Percentiles rank a stretch among this genome's conserved stretches.
phyloP scores from a whole-genome alignment of 1,140 invertebrate species.

The Panagrolaimus sp. region DNA sequence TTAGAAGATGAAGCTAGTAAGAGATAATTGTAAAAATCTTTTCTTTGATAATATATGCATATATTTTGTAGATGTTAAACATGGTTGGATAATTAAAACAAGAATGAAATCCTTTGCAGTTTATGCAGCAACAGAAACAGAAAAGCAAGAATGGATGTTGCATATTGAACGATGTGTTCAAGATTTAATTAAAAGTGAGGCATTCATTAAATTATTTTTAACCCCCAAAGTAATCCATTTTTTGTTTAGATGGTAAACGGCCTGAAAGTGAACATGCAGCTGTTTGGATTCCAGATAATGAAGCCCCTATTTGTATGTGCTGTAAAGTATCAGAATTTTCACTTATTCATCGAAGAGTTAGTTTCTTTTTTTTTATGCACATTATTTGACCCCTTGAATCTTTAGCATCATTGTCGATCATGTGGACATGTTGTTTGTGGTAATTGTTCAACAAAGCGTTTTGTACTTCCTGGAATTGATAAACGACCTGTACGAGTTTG shows the following conservation, averaged over 20 bases:
- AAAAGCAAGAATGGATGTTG: conserved; percentile 98
- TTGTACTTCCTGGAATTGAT: conserved; percentile 70
- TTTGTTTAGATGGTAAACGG: conserved; percentile 75
- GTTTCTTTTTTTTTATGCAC: conserved; percentile 19
- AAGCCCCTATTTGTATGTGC: conserved; percentile 89
- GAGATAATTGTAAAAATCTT: conserved; percentile 1
- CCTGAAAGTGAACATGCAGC: conserved; percentile 84
- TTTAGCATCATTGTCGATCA: conserved; percentile 91
- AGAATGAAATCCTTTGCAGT: conserved; percentile 97
- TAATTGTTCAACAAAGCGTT: conserved; percentile 84
- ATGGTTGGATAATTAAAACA: conserved; percentile 95
- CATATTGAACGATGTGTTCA: conserved; percentile 97
- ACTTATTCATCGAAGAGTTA: conserved; percentile 83
- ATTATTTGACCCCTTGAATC: conserved; percentile 13
- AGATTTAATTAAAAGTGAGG: conserved; percentile 80
- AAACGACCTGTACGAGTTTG: conserved; percentile 56
- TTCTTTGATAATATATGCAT: conserved; percentile 22
- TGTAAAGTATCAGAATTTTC: conserved; percentile 94
- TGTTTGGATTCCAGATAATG: conserved; percentile 95
- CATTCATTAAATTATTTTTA: neutral
- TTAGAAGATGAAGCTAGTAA: conserved; percentile 76
- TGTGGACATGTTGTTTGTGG: conserved; percentile 96
- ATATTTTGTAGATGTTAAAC: conserved; percentile 65
- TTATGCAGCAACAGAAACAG: conserved; percentile 91
- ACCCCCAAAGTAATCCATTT: neutral